Conservation (phyloP, 1,140 invertebrate genomes). For the Drosophila lowei region DNA sequence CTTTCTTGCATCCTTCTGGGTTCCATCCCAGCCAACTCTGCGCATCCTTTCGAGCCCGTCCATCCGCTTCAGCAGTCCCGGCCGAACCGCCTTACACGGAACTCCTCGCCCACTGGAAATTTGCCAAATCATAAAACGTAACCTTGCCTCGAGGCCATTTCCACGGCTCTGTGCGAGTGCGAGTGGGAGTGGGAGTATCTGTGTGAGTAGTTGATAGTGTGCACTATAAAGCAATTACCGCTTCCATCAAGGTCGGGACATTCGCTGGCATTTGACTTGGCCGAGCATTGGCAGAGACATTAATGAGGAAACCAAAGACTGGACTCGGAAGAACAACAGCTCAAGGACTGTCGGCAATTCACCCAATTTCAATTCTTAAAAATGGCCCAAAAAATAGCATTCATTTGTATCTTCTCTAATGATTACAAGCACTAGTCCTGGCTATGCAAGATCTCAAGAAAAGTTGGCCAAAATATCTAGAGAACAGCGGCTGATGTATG, state of each 20-base stretch:
- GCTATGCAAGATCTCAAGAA: conserved; percentile 1
- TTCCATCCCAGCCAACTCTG: conserved; percentile 53
- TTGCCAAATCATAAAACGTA: conserved; percentile 64
- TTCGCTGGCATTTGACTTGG: conserved; percentile 72
- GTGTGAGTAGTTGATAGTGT: not conserved
- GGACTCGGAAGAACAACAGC: not conserved
- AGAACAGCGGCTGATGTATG: not conserved
- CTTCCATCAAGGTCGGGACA: conserved; percentile 64
- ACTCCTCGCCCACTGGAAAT: conserved; percentile 53
- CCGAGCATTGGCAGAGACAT: conserved; percentile 38
- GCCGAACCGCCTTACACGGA: conserved; percentile 37
- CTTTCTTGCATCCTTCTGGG: conserved; percentile 68
- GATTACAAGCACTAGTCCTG: no score
- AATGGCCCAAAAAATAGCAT: no score
- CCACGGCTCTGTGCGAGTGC: not conserved
- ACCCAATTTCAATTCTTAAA: no score
- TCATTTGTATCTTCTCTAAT: no score
- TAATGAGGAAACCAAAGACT: conserved; percentile 44
- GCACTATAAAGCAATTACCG: conserved; percentile 65
- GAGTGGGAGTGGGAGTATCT: not conserved
- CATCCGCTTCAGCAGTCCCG: conserved; percentile 4
- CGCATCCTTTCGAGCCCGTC: conserved; percentile 62
- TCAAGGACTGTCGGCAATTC: conserved; percentile 35
- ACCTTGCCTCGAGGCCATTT: conserved; percentile 50
- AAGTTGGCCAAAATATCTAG: not conserved